A percentile compares a stretch with the other conserved stretches of the same genome.
Evolutionary conservation across 2,113 vertebrate species (phyloP).

Genomic region (Microtus montanus): DNA sequence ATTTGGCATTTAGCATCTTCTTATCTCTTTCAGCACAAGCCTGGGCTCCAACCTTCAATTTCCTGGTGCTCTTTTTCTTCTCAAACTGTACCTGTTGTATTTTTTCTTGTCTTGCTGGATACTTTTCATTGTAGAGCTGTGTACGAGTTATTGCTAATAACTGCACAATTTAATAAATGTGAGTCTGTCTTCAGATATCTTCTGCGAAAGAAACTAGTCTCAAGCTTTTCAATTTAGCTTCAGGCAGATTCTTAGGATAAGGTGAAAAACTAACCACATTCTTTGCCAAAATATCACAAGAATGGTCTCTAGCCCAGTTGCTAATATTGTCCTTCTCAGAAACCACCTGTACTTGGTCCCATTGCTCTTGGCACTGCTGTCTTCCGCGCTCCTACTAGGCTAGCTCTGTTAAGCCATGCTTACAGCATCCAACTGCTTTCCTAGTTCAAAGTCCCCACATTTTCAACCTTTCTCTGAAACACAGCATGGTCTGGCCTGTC

Average conservation of each 20-base stretch:
- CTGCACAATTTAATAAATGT: neutral
- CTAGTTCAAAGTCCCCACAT: neutral
- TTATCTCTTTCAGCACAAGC: neutral
- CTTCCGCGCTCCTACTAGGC: neutral
- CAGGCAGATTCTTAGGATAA: neutral
- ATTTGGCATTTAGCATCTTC: neutral
- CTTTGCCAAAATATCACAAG: neutral
- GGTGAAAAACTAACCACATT: neutral
- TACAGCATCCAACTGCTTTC: neutral
- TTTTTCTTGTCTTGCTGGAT: neutral
- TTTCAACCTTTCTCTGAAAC: neutral
- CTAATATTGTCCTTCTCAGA: neutral
- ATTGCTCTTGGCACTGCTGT: neutral
- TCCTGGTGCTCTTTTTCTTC: neutral
- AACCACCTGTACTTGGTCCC: neutral
- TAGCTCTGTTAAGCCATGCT: neutral
- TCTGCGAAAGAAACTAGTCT: neutral
- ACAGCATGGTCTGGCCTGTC: neutral
- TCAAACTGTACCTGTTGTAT: too few species aligned
- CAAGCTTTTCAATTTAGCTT: neutral
- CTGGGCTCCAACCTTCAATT: neutral
- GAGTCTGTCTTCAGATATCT: neutral
- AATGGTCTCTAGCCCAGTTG: neutral
- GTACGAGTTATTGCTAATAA: neutral
- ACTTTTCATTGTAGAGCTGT: neutral